phyloP scores from a whole-genome alignment of 2,888 invertebrate genomes.

The Poecilus cupreus region DNA sequence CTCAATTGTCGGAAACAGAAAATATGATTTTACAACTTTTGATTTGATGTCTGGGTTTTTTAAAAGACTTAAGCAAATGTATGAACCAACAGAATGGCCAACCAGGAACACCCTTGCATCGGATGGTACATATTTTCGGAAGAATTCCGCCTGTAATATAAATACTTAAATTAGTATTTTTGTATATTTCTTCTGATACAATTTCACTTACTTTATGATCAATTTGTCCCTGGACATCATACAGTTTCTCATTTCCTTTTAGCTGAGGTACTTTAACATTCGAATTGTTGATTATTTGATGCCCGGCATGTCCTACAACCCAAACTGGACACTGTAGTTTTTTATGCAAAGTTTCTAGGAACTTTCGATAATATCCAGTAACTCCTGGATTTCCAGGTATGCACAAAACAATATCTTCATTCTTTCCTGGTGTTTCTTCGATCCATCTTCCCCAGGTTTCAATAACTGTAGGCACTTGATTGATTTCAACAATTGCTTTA shows the following conservation, averaged over 20 bases:
- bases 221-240: slow-evolving; percentile 86
- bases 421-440: slow-evolving; percentile 76
- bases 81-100: slow-evolving; percentile 94
- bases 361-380: slow-evolving; percentile 86
- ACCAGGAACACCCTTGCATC: slow-evolving; percentile 86
- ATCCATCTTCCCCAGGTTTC: slow-evolving; percentile 83
- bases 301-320: slow-evolving; percentile 89
- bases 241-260: slow-evolving; percentile 77
- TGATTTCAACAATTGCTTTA: slow-evolving; percentile 75
- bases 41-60: slow-evolving; percentile 76
- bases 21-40: slow-evolving; percentile 79
- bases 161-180: not conserved
- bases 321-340: slow-evolving; percentile 82
- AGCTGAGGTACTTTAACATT: slow-evolving; percentile 73
- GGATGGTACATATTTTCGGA: slow-evolving; percentile 82
- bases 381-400: slow-evolving; percentile 94
- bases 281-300: slow-evolving; percentile 80
- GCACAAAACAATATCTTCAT: slow-evolving; percentile 81
- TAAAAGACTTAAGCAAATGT: slow-evolving; percentile 85
- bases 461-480: slow-evolving; percentile 83
- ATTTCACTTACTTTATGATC: slow-evolving; percentile 79
- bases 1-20: slow-evolving; percentile 93
- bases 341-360: slow-evolving; percentile 80
- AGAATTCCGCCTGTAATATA: slow-evolving; percentile 77
- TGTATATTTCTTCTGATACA: too few relatives aligned